Conservation (phyloP, 2,888 invertebrate genomes). For the Andrena fulva region DNA sequence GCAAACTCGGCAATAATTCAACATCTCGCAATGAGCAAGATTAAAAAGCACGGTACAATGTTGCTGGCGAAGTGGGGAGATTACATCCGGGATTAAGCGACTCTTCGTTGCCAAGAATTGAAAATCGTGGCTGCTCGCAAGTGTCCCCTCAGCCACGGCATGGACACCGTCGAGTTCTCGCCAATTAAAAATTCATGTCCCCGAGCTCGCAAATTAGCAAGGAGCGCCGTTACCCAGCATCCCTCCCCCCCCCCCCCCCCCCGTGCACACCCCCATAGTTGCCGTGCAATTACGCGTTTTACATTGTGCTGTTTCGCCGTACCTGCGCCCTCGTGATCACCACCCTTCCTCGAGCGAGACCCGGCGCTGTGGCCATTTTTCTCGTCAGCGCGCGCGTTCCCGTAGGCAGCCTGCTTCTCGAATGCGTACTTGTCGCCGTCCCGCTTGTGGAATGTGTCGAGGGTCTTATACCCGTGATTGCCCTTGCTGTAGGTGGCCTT, state of each 20-base stretch:
- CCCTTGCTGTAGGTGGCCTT: constrained; percentile 88
- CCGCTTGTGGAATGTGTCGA: constrained; percentile 90
- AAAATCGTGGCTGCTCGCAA: neutral
- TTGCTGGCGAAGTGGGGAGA: neutral
- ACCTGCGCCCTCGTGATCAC: constrained; percentile 85
- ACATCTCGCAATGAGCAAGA: neutral
- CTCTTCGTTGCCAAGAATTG: neutral
- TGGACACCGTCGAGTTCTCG: neutral
- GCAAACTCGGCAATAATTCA: too few relatives aligned
- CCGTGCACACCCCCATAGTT: neutral
- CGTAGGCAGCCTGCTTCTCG: constrained; percentile 89
- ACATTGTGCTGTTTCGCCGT: constrained; percentile 40
- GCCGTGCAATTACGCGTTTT: constrained; percentile 14
- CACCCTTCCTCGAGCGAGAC: constrained; percentile 79
- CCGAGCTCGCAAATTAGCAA: constrained; percentile 20
- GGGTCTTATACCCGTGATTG: constrained; percentile 90
- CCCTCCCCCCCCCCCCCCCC: too few relatives aligned
- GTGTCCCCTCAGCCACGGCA: neutral
- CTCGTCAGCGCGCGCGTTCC: constrained; percentile 84
- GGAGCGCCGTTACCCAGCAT: neutral
- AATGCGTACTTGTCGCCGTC: constrained; percentile 91
- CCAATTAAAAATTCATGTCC: constrained; percentile 31
- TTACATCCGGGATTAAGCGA: neutral
- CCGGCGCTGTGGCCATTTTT: constrained; percentile 75
- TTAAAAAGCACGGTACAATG: neutral